Evolutionary conservation across 1,140 invertebrate species (phyloP).

Genomic region (Micrasema longulum): DNA sequence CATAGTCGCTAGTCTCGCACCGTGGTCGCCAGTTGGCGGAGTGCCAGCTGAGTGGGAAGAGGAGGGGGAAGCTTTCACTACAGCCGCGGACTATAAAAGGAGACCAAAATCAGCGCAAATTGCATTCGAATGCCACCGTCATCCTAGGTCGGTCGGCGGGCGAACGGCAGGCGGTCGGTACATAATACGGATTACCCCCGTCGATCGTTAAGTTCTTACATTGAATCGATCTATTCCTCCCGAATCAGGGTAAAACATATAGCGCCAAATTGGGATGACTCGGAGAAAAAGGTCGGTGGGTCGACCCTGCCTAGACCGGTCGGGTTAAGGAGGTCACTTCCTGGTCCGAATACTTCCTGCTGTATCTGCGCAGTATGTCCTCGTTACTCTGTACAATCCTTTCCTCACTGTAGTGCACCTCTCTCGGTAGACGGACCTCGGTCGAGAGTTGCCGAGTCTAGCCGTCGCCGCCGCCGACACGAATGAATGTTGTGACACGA

Average conservation of each 20-base stretch:
- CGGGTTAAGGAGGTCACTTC: conserved; percentile 14
- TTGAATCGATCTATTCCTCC: not conserved
- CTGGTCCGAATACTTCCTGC: conserved; percentile 9
- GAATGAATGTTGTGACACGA: conserved; percentile 26
- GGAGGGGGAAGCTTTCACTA: conserved; percentile 32
- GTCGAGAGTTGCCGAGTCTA: conserved; percentile 12
- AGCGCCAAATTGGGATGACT: conserved; percentile 1
- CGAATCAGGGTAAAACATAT: not conserved
- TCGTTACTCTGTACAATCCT: not conserved
- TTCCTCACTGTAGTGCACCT: not conserved
- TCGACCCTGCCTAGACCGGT: not conserved
- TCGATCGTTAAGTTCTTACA: not conserved
- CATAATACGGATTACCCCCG: not conserved
- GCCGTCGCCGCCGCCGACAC: not conserved
- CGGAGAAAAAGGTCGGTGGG: not conserved
- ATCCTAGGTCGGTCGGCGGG: conserved; percentile 18
- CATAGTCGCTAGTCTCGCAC: not conserved
- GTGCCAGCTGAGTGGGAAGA: conserved; percentile 14
- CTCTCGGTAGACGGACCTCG: not conserved
- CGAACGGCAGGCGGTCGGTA: not conserved
- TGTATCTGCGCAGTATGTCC: not conserved
- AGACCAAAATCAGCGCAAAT: conserved; percentile 28
- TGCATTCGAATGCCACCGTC: conserved; percentile 34
- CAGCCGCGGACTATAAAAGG: conserved; percentile 36
- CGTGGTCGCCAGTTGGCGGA: conserved; percentile 13